Percentiles rank a stretch among this genome's conserved stretches.
These are phyloP conservation scores for Dermatemys mawii DNA, from an alignment of 2,113 vertebrate species.

Conservation along the genomic window DNA sequence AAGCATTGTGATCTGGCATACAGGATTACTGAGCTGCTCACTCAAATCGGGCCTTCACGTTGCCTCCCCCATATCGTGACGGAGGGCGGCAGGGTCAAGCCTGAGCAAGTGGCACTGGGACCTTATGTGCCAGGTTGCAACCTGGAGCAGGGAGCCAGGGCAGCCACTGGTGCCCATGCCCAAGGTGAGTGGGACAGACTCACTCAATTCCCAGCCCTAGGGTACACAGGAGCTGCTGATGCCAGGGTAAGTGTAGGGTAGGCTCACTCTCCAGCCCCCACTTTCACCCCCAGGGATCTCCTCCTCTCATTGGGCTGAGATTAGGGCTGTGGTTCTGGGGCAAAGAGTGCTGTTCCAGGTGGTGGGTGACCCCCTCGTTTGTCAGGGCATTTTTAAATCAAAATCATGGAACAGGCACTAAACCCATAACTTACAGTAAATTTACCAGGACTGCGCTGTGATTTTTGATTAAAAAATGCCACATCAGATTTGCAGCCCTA, in stretches of 20 bases:
- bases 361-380: too few species aligned
- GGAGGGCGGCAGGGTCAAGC: too few species aligned
- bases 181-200: neutral
- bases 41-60: neutral
- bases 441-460: neutral
- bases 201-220: neutral
- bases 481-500: neutral
- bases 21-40: neutral
- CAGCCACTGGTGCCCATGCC: neutral
- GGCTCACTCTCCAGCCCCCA: neutral
- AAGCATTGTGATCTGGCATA: neutral
- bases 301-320: neutral
- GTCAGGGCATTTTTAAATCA: neutral
- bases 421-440: neutral
- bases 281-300: too few species aligned
- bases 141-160: too few species aligned
- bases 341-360: neutral
- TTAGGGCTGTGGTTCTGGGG: neutral
- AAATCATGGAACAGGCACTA: neutral
- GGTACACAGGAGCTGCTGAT: neutral
- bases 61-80: neutral
- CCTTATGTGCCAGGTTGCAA: too few species aligned
- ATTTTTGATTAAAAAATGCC: neutral
- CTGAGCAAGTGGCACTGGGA: neutral
- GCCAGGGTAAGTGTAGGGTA: neutral